Percentiles rank a stretch among this genome's conserved stretches.
These are phyloP conservation scores for Diorhabda sublineata DNA, from an alignment of 1,140 invertebrate species.

Conservation along the genomic window DNA sequence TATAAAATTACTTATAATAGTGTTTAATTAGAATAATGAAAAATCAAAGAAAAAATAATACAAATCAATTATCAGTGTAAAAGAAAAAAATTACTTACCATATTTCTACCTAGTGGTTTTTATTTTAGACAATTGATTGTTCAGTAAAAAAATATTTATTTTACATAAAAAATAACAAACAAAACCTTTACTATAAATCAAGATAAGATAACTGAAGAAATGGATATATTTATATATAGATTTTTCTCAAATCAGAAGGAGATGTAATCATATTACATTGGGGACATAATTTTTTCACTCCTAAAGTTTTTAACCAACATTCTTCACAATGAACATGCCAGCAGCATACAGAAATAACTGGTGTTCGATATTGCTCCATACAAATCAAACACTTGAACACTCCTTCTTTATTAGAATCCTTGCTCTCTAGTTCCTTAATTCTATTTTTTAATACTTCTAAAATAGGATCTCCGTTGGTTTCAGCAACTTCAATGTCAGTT, in stretches of 20 bases:
- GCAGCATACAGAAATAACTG: slow-evolving; percentile 91
- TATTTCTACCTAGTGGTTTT: too few species aligned
- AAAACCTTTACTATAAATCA: too few species aligned
- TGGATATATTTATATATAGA: slow-evolving; percentile 70
- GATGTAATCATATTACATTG: slow-evolving; percentile 94
- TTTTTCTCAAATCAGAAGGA: slow-evolving; percentile 76
- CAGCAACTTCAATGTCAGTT: slow-evolving; percentile 11
- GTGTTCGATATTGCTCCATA: slow-evolving; percentile 79
- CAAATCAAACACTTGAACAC: slow-evolving; percentile 81
- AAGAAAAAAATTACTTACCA: too few species aligned
- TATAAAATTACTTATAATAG: too few species aligned
- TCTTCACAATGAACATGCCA: slow-evolving; percentile 96
- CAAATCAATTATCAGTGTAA: too few species aligned
- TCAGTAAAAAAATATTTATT: too few species aligned
- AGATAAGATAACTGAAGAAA: too few species aligned
- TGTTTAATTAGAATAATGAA: too few species aligned
- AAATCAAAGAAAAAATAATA: too few species aligned
- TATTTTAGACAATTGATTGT: too few species aligned
- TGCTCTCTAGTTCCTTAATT: slow-evolving; percentile 63
- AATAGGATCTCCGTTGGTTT: slow-evolving; percentile 55
- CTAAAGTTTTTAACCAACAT: slow-evolving; percentile 88
- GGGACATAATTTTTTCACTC: slow-evolving; percentile 88
- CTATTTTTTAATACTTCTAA: slow-evolving; percentile 69
- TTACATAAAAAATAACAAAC: too few species aligned
- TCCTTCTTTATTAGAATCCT: slow-evolving; percentile 51